Evolutionary conservation across 1,140 invertebrate species (phyloP).

Genomic region (Bombus turneri): DNA sequence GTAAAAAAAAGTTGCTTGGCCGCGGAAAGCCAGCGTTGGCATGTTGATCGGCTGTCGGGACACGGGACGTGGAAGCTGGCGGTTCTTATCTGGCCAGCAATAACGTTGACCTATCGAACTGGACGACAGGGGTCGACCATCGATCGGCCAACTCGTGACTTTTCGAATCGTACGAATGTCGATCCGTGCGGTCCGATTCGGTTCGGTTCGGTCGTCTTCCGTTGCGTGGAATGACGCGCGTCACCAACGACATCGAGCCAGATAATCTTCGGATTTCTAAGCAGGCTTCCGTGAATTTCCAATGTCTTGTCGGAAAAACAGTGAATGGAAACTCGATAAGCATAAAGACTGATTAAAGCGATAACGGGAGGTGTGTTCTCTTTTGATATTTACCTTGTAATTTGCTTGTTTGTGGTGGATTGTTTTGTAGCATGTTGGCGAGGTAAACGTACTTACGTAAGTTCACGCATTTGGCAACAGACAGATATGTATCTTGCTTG

Average conservation of each 20-base stretch:
- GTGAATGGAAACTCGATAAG: not conserved
- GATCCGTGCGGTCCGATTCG: not conserved
- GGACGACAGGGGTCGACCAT: slow-evolving; percentile 16
- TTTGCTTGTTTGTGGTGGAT: no score
- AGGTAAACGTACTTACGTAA: no score
- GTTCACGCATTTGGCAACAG: no score
- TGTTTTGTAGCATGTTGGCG: rapidly evolving
- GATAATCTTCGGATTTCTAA: slow-evolving; percentile 24
- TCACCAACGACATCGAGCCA: not conserved
- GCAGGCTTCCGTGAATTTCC: not conserved
- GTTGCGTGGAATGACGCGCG: not conserved
- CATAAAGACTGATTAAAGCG: not conserved
- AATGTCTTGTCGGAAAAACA: not conserved
- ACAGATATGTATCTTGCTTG: no score
- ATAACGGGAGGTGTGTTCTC: no score
- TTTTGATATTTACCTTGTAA: no score
- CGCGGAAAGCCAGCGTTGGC: not conserved
- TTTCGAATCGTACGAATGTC: slow-evolving; percentile 23
- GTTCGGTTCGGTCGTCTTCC: slow-evolving; percentile 4
- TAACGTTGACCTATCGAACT: slow-evolving; percentile 35
- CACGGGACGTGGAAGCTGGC: slow-evolving; percentile 1
- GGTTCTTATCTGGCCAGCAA: slow-evolving; percentile 26
- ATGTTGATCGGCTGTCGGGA: slow-evolving; percentile 47
- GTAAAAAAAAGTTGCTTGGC: not conserved
- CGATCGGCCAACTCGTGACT: slow-evolving; percentile 27